Base-by-base conservation (phyloP, 2,797 vertebrate genomes). In the Fistularia commersonii region DNA sequence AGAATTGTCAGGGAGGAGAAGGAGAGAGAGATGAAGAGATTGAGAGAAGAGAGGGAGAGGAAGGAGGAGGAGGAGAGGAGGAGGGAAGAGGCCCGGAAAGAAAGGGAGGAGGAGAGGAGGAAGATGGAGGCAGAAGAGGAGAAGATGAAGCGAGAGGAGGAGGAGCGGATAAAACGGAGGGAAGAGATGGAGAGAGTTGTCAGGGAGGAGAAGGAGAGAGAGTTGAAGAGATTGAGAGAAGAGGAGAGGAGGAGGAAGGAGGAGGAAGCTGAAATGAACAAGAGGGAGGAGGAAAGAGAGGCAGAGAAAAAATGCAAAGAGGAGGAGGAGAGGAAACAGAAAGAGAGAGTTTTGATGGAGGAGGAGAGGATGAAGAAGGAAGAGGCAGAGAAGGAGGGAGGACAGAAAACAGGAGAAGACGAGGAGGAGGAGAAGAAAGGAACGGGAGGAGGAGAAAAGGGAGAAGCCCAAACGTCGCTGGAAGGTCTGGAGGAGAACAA, bases 401-500 rank as follows among this genome's bases (percentile, higher is more conserved):
- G 32, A 56, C 46, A 8, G 41, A 57, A 7, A 48, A 41, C n/a
- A 14, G 42, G n/a, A 31, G 48, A 11, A 54, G 13, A n/a, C 63
- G 39, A n/a, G 5, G 11, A 23, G 31, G 8, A 44, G 1, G 8
- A 68, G 32, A 54, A 62, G 14, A 41, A 51, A 12, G 35, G 42
- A 9, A 41, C 10, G 11, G 51, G 6, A 33, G 49, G 34, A 23
- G 45, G 33, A 37, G 54, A 34, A 34, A 44, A 48, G 36, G 34
- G 54, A 34, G 32, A 46, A 47, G 44, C 50, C 56, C 49, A 49
- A 48, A 34, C 1, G 0, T 12, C 11, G 47, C 62, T 41, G 46
- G 34, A 41, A 11, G 11, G 5, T 37, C 45, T 38, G 52, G 74
- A 77, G 45, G 64, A 48, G 32, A 89, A 89, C 78, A 76, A 56